Evolutionary conservation across 2,797 vertebrate species (phyloP).

Genomic region (Melanotaenia trifasciata): DNA sequence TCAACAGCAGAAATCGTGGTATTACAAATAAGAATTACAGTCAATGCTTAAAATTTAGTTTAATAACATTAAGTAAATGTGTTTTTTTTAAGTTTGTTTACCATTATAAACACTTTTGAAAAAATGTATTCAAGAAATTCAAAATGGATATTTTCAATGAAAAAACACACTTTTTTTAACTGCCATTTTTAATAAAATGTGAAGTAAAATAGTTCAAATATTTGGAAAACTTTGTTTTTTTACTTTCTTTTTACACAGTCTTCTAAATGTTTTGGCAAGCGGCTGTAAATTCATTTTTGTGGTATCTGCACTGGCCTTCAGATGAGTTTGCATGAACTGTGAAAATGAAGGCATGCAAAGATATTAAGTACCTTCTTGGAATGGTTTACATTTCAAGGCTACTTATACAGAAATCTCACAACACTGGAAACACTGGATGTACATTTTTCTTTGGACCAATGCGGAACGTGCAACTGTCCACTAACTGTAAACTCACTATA

Average conservation of each 20-base stretch:
- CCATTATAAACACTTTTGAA: no score
- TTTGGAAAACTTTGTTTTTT: neutral
- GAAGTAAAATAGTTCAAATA: neutral
- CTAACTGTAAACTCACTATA: conserved; percentile 64
- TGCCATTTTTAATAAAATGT: neutral
- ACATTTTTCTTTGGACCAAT: conserved; percentile 64
- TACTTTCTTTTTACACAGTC: neutral
- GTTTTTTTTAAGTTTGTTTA: no score
- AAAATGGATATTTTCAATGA: no score
- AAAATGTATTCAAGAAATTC: no score
- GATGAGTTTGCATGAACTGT: conserved; percentile 75
- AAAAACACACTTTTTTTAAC: neutral
- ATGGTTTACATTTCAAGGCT: conserved; percentile 83
- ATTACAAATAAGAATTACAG: neutral
- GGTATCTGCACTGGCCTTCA: conserved; percentile 31
- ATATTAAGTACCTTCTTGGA: conserved; percentile 68
- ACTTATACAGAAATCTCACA: conserved; percentile 74
- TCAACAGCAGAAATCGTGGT: neutral
- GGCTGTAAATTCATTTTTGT: neutral
- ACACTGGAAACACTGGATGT: conserved; percentile 71
- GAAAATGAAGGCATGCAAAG: conserved; percentile 84
- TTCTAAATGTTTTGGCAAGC: neutral
- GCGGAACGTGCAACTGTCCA: conserved; percentile 71
- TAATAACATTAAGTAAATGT: no score
- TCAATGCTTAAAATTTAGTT: neutral